phyloP scores from a whole-genome alignment of 92 coral and sea anemone species.

The Meandrina meandrites region DNA sequence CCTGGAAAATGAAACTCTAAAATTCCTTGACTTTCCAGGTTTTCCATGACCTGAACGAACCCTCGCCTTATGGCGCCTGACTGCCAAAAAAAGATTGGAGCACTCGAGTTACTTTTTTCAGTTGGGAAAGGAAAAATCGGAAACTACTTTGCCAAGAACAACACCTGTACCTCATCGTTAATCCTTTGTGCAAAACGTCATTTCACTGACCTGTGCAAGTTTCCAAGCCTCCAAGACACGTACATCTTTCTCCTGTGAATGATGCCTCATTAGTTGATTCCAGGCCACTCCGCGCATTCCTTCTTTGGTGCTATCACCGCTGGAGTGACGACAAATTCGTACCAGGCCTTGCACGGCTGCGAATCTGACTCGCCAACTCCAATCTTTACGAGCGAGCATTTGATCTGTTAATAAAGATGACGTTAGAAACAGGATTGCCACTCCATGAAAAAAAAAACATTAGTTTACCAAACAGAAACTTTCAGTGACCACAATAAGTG shows the following conservation, averaged over 20 bases:
- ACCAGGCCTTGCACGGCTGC: conserved; percentile 99
- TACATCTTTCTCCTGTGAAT: conserved; percentile 80
- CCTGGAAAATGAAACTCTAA: no score
- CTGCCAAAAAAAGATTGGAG: not conserved
- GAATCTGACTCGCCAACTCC: conserved; percentile 95
- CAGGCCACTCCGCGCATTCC: conserved; percentile 89
- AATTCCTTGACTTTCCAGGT: no score
- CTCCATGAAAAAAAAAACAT: not conserved
- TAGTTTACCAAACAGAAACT: no score
- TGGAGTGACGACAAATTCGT: conserved; percentile 85
- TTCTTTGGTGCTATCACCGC: conserved; percentile 80
- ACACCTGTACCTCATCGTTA: no score
- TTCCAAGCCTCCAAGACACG: conserved; percentile 97
- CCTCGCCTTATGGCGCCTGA: not conserved
- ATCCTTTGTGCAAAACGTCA: no score
- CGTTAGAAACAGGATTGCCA: not conserved
- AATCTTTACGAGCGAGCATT: conserved; percentile 36
- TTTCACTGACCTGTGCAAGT: conserved; percentile 77
- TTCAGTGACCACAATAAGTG: no score
- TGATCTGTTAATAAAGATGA: conserved; percentile 10
- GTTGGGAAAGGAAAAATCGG: not conserved
- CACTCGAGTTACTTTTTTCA: not conserved
- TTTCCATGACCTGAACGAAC: no score
- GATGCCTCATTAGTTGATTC: conserved; percentile 85
- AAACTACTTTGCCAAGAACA: no score